Evolutionary conservation across 1,140 invertebrate genomes (phyloP).

Genomic region (Hormaphis cornu): DNA sequence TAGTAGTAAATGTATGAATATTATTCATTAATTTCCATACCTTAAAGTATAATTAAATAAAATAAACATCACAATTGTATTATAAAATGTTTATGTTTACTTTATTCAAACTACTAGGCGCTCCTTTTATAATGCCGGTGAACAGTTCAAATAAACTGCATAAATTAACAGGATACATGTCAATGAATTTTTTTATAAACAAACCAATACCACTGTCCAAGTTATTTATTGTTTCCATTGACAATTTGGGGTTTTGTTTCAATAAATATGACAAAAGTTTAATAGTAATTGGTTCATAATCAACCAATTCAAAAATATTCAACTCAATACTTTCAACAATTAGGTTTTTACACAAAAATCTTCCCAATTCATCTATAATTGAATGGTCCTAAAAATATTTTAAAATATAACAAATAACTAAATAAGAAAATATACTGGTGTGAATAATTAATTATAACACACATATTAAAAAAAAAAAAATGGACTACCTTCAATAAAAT

Average conservation of each 20-base stretch:
- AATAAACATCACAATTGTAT: neutral
- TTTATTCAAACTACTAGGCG: constrained; percentile 16
- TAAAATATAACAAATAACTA: neutral
- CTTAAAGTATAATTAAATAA: neutral
- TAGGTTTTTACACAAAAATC: neutral
- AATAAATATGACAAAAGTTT: constrained; percentile 15
- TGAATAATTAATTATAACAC: neutral
- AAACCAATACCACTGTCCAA: constrained; percentile 4
- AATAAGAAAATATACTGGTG: no score
- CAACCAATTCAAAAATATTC: constrained; percentile 16
- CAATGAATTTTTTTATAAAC: constrained; percentile 17
- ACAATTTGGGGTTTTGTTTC: neutral
- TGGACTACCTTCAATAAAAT: no score
- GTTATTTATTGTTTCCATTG: neutral
- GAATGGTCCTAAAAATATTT: neutral
- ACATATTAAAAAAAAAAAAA: neutral
- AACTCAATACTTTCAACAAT: constrained; percentile 15
- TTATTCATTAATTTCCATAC: constrained; percentile 17
- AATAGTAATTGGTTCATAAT: constrained; percentile 11
- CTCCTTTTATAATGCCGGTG: constrained; percentile 21
- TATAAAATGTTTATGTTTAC: neutral
- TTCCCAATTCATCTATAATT: constrained; percentile 13
- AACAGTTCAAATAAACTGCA: constrained; percentile 17
- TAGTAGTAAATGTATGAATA: constrained; percentile 2
- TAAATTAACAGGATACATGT: constrained; percentile 19